phyloP scores from a whole-genome alignment of 2,888 invertebrate species.

The Nymphalis polychloros region DNA sequence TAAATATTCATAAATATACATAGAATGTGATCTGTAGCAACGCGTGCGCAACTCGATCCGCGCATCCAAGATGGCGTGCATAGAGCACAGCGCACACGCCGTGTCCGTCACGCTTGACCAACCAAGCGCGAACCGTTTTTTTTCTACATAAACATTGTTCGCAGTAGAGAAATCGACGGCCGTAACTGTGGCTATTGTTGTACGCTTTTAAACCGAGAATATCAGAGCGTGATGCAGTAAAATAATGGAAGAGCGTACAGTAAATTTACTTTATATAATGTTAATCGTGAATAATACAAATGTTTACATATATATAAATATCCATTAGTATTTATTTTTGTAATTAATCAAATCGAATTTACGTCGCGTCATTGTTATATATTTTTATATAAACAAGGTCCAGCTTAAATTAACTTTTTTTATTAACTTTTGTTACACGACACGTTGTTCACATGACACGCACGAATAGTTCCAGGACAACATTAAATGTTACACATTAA shows the following conservation, averaged over 20 bases:
- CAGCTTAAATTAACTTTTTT: too few relatives aligned
- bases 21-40: slow-evolving; percentile 34
- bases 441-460: too few relatives aligned
- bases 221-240: slow-evolving; percentile 77
- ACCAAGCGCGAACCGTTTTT: slow-evolving; percentile 69
- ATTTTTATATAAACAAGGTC: too few relatives aligned
- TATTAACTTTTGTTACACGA: too few relatives aligned
- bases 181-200: slow-evolving; percentile 78
- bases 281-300: background rate
- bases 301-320: background rate
- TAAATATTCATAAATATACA: slow-evolving; percentile 3
- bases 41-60: slow-evolving; percentile 74
- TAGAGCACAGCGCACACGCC: slow-evolving; percentile 69
- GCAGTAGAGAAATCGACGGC: slow-evolving; percentile 78
- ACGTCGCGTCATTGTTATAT: too few relatives aligned
- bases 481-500: slow-evolving; percentile 10
- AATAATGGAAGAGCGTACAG: slow-evolving; percentile 56
- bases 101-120: slow-evolving; percentile 71
- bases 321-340: too few relatives aligned
- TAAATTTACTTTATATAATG: slow-evolving; percentile 36
- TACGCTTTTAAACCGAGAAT: slow-evolving; percentile 72
- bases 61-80: slow-evolving; percentile 71
- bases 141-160: slow-evolving; percentile 80
- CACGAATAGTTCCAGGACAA: too few relatives aligned
- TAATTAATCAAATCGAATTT: too few relatives aligned